Evolutionary conservation across 2,888 invertebrate genomes (phyloP).

Genomic region (Norana najaformis): DNA sequence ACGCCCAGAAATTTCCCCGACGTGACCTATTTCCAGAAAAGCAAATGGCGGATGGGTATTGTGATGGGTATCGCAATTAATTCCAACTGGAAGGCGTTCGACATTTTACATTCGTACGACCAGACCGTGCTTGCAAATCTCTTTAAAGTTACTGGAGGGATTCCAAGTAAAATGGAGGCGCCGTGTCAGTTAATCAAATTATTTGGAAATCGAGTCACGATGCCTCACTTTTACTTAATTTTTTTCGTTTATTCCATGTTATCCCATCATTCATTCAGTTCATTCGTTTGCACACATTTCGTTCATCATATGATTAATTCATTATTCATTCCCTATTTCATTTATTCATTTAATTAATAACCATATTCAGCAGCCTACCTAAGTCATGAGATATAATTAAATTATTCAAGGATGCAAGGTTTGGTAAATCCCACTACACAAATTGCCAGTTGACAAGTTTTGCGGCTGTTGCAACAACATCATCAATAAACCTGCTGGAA

Average conservation of each 20-base stretch:
- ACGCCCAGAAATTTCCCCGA: background rate
- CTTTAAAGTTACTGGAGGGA: background rate
- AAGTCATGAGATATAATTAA: background rate
- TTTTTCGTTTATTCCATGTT: background rate
- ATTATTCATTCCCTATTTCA: too few species aligned
- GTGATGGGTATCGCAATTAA: background rate
- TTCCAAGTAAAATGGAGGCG: too few species aligned
- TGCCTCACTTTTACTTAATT: background rate
- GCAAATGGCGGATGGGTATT: background rate
- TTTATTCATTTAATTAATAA: constrained; percentile 3
- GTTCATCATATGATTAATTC: too few species aligned
- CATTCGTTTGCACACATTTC: too few species aligned
- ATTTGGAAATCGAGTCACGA: too few species aligned
- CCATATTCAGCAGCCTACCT: background rate
- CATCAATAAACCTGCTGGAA: background rate
- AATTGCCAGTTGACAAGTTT: background rate
- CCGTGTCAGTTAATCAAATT: too few species aligned
- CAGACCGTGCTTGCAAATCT: too few species aligned
- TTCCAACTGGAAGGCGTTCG: too few species aligned
- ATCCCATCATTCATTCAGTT: background rate
- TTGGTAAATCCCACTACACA: background rate
- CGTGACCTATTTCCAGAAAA: background rate
- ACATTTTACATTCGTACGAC: too few species aligned
- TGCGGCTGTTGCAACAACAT: background rate
- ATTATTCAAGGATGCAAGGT: background rate